Evolutionary conservation across 2,113 vertebrate species (phyloP), one percentile per base, ranked within the genome.

Genomic region (Burhinus oedicnemus): DNA sequence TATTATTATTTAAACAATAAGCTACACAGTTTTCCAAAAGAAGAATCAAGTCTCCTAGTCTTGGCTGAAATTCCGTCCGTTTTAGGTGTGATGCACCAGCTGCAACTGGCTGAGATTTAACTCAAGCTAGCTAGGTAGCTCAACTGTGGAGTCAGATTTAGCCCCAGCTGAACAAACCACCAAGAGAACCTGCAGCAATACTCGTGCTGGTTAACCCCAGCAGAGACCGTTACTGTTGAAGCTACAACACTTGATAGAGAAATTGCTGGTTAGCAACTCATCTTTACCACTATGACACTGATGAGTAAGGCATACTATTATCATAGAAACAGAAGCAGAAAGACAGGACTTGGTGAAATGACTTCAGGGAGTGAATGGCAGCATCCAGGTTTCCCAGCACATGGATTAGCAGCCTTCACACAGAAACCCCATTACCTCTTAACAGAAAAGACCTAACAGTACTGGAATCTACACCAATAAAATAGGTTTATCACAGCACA

Each of bases 41-140:
- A 30, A 40, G 34, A 34, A 66, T 47, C 27, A 15, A 58, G 57
- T 5, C 51, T 71, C 60, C 45, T 27, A 8, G 36, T 45, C 30
- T 15, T 68, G 47, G 16, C 21, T 1, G 3, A 84, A 90, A 68
- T 13, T 11, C 18, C 0, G 0, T 5, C 29, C 12, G 8, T 25
- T 92, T 70, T 23, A n/a, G 29, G 25, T 9, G 25, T 49, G 27
- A 70, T 22, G 22, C 18, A 69, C 26, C 40, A 10, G 58, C 49
- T 65, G 72, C 77, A 29, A 32, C 47, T 25, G 29, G 18, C 40
- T 79, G 57, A 62, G 27, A 23, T 49, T 66, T 62, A 82, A 36
- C 64, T 54, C 27, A 14, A 7, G 30, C 7, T 30, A 83, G 17
- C 6, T 5, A 21, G 18, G 25, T 8, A 83, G 51, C 38, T 68